Percentiles rank a stretch among this genome's conserved stretches.
These are phyloP conservation scores for Onthophagus sagittarius DNA, from an alignment of 2,888 invertebrate species.

Conservation along the genomic window DNA sequence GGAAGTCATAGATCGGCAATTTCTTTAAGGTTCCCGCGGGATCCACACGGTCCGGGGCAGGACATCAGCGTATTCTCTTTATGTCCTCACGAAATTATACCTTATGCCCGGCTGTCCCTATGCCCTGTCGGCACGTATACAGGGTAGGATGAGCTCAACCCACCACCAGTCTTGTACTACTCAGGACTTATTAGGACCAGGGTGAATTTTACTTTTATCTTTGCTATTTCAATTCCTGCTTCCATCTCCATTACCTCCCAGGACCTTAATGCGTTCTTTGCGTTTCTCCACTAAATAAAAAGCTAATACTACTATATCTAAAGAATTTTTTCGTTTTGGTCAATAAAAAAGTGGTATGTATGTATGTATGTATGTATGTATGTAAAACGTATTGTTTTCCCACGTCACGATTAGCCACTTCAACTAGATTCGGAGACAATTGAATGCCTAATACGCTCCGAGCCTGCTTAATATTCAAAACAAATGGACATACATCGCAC, in stretches of 20 bases:
- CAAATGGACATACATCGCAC: not conserved
- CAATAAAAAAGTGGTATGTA: not conserved
- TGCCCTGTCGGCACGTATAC: slow-evolving; percentile 29
- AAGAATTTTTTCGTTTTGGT: too few relatives aligned
- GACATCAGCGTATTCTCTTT: slow-evolving; percentile 51
- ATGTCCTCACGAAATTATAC: slow-evolving; percentile 49
- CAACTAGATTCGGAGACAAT: not conserved
- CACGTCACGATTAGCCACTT: not conserved
- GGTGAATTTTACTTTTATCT: not conserved
- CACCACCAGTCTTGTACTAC: not conserved
- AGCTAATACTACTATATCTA: too few relatives aligned
- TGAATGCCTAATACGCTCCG: not conserved
- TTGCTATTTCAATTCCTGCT: not conserved
- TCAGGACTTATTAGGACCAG: not conserved
- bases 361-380: not conserved
- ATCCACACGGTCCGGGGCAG: slow-evolving; percentile 37
- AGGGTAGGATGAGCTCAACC: not conserved
- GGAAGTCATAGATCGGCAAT: slow-evolving; percentile 50
- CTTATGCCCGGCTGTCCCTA: slow-evolving; percentile 40
- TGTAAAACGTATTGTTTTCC: not conserved
- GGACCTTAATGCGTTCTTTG: not conserved
- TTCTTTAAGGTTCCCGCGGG: slow-evolving; percentile 49
- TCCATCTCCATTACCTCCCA: not conserved
- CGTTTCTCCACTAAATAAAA: not conserved
- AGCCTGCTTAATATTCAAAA: not conserved